phyloP scores from a whole-genome alignment of 2,888 invertebrate species.

The Cataglyphis altisquamis region DNA sequence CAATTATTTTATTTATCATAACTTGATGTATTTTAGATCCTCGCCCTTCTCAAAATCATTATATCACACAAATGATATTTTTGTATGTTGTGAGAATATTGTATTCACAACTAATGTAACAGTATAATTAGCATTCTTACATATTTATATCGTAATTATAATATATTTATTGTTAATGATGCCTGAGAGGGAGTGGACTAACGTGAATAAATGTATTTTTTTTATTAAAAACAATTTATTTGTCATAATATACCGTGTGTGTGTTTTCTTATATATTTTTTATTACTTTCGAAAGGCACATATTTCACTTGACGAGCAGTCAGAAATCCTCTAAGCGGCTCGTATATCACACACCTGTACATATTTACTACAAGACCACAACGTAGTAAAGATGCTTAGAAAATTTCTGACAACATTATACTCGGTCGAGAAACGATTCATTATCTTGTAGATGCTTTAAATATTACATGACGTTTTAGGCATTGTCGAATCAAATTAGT shows the following conservation, averaged over 20 bases:
- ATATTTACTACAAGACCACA: constrained; percentile 53
- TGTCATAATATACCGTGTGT: constrained; percentile 83
- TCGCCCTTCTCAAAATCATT: neutral
- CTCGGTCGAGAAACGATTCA: constrained; percentile 41
- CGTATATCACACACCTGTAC: constrained; percentile 37
- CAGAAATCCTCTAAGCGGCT: constrained; percentile 61
- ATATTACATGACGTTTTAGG: constrained; percentile 57
- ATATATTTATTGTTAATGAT: constrained; percentile 29
- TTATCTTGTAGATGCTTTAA: constrained; percentile 66
- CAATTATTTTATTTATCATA: constrained; percentile 24
- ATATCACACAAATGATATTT: constrained; percentile 29
- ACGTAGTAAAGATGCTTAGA: constrained; percentile 56
- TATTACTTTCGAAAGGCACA: constrained; percentile 85
- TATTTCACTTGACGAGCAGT: constrained; percentile 78
- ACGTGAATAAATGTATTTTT: constrained; percentile 43
- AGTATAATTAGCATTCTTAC: constrained; percentile 1
- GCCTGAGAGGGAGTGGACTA: constrained; percentile 16
- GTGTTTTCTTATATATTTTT: constrained; percentile 82
- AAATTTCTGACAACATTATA: constrained; percentile 54
- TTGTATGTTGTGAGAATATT: constrained; percentile 28
- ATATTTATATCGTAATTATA: constrained; percentile 27
- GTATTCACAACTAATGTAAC: constrained; percentile 33
- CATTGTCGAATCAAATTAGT: constrained; percentile 42
- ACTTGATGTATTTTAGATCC: constrained; percentile 15
- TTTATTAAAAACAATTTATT: constrained; percentile 85